Conservation (phyloP, 1,140 invertebrate species). For the Philopotamus ludificatus region DNA sequence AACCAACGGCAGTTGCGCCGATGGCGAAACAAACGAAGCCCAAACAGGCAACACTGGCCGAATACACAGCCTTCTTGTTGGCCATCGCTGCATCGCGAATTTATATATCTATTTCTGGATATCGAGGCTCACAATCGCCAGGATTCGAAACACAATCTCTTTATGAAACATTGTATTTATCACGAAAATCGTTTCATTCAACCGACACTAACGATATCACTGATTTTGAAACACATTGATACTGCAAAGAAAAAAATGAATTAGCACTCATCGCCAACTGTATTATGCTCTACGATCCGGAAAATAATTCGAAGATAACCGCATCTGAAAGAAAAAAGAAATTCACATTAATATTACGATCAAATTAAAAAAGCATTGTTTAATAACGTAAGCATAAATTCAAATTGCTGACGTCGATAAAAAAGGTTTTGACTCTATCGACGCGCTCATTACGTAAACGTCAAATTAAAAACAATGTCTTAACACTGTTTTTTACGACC, state of each 20-base stretch:
- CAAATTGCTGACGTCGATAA: too few relatives aligned
- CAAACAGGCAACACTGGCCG: constrained; percentile 70
- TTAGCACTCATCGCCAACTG: too few relatives aligned
- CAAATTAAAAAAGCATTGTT: too few relatives aligned
- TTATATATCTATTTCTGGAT: background rate
- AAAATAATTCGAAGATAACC: background rate
- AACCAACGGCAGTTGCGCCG: constrained; percentile 70
- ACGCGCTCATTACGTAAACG: too few relatives aligned
- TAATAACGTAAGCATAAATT: too few relatives aligned
- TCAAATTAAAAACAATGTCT: too few relatives aligned
- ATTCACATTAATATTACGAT: too few relatives aligned
- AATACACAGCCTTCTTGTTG: constrained; percentile 61
- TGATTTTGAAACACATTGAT: too few relatives aligned
- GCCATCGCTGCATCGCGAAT: constrained; percentile 48
- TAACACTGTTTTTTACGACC: too few relatives aligned
- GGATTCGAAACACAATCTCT: background rate
- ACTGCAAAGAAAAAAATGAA: too few relatives aligned
- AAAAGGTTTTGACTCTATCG: too few relatives aligned
- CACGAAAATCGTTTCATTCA: background rate
- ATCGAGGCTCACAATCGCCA: background rate
- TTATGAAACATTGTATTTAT: background rate
- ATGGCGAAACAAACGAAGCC: constrained; percentile 76
- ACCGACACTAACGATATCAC: background rate
- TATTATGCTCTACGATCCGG: background rate
- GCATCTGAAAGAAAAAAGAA: background rate